A percentile compares a stretch with the other conserved stretches of the same genome.
Conservation (phyloP, 2,888 invertebrate species). For the Calameuta filiformis region DNA sequence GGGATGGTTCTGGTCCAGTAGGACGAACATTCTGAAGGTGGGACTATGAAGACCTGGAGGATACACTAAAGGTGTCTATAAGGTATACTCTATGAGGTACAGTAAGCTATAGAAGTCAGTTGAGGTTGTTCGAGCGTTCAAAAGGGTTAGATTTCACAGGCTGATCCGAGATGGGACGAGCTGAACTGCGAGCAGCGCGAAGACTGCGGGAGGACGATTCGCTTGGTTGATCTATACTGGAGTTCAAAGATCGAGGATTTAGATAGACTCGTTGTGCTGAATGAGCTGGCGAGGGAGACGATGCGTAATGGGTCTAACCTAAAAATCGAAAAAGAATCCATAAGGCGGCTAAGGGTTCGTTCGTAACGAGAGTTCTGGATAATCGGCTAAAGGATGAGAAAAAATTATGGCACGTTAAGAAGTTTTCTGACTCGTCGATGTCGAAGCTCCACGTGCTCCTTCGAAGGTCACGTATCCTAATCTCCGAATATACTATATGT, state of each 20-base stretch:
- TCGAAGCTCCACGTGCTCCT: too few species aligned
- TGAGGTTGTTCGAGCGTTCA: slow-evolving; percentile 35
- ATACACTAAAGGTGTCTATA: not conserved
- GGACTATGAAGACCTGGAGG: slow-evolving; percentile 26
- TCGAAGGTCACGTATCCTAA: not conserved
- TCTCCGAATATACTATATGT: not conserved
- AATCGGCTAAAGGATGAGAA: not conserved
- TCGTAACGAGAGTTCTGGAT: too few species aligned
- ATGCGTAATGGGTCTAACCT: slow-evolving; percentile 32
- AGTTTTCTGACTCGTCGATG: too few species aligned
- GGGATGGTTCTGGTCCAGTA: slow-evolving; percentile 58
- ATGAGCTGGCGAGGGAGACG: slow-evolving; percentile 35
- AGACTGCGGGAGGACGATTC: not conserved
- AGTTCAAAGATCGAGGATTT: slow-evolving; percentile 41
- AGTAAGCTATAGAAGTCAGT: slow-evolving; percentile 17
- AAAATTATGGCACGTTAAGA: not conserved
- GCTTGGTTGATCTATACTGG: slow-evolving; percentile 19
- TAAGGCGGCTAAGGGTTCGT: too few species aligned
- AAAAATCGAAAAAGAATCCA: not conserved
- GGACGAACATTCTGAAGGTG: slow-evolving; percentile 26
- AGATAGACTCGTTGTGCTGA: slow-evolving; percentile 31
- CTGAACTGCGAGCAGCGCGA: slow-evolving; percentile 12
- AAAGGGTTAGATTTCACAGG: slow-evolving; percentile 55
- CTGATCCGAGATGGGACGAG: slow-evolving; percentile 36
- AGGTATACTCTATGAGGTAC: not conserved